These are phyloP conservation scores for Clupea harengus DNA, from an alignment of 2,113 vertebrate species.

Conservation along the genomic window DNA sequence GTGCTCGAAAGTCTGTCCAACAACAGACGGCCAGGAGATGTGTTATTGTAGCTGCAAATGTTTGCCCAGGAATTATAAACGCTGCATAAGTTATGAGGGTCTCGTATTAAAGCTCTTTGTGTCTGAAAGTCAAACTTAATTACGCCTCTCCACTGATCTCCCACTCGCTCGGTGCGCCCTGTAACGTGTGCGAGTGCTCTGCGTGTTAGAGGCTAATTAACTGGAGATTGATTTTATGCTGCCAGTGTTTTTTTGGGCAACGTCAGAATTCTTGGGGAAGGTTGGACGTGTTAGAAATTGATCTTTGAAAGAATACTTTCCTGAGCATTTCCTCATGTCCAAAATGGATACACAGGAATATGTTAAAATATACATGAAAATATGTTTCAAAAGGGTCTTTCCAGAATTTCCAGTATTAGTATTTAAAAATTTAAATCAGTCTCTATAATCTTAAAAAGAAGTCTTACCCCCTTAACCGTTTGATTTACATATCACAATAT, in stretches of 20 bases:
- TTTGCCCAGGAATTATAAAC: conserved; percentile 69
- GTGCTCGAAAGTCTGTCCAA: conserved; percentile 29
- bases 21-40: conserved; percentile 50
- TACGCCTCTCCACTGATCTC: conserved; percentile 65
- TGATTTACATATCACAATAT: neutral
- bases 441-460: neutral
- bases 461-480: no score
- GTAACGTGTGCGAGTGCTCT: conserved; percentile 49
- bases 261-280: conserved; percentile 12
- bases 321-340: neutral
- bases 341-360: neutral
- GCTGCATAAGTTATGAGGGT: conserved; percentile 63
- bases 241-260: conserved; percentile 43
- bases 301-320: neutral
- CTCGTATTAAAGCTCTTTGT: conserved; percentile 58
- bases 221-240: conserved; percentile 59
- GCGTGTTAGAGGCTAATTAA: conserved; percentile 73
- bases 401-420: neutral
- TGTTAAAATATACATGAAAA: neutral
- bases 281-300: neutral
- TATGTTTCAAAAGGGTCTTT: neutral
- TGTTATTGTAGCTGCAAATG: conserved; percentile 75
- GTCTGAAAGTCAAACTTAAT: conserved; percentile 72
- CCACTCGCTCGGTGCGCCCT: conserved; percentile 43
- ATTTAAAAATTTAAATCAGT: neutral